These are phyloP conservation scores for Mythimna pallens DNA, from an alignment of 2,888 invertebrate species.

Conservation along the genomic window DNA sequence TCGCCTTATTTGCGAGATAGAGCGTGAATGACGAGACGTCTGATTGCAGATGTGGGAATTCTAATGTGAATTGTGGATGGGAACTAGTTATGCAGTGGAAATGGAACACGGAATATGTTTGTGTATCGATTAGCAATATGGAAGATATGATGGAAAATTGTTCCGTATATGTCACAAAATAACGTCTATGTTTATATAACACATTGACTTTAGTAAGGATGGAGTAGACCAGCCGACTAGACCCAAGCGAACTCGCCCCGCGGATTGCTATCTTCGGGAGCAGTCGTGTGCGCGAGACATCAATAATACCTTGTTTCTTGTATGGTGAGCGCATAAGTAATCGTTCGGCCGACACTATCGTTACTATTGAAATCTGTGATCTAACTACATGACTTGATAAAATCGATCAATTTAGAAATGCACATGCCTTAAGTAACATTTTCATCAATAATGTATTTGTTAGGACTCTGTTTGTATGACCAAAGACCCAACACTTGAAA, in stretches of 20 bases:
- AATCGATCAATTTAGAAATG: not conserved
- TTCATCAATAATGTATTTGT: not conserved
- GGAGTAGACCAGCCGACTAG: no score
- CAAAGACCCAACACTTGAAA: not conserved
- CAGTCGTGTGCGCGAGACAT: no score
- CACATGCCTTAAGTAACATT: not conserved
- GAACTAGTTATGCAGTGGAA: conserved; percentile 8
- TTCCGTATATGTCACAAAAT: not conserved
- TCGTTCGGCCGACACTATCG: no score
- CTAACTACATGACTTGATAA: not conserved
- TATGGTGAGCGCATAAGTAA: no score
- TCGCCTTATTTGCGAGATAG: conserved; percentile 56
- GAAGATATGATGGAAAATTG: not conserved
- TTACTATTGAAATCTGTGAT: no score
- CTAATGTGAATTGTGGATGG: conserved; percentile 27
- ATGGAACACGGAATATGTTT: no score
- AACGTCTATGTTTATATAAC: no score
- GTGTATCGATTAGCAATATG: not conserved
- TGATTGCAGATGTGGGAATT: conserved; percentile 51
- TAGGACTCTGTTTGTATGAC: no score
- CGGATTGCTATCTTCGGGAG: no score
- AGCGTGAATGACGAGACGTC: conserved; percentile 50
- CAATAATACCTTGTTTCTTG: no score
- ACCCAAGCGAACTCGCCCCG: no score
- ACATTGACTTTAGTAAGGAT: no score